Percentiles rank a stretch among this genome's conserved stretches.
These are phyloP conservation scores for Madoqua kirkii DNA, from an alignment of 2,113 vertebrate genomes.

Conservation along the genomic window DNA sequence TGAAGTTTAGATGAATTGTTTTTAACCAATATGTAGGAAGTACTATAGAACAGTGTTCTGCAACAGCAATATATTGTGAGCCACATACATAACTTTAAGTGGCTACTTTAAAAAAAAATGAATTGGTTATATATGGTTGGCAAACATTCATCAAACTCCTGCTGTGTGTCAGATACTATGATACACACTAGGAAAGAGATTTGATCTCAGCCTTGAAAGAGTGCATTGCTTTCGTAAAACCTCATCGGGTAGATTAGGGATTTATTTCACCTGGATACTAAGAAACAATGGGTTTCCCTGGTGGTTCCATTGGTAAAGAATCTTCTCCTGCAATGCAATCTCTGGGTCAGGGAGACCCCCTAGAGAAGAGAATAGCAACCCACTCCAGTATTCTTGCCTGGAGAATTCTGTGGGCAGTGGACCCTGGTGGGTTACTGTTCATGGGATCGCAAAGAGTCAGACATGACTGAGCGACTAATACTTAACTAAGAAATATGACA, in stretches of 20 bases:
- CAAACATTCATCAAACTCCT: not conserved
- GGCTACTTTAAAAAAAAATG: not conserved
- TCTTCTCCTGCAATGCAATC: not conserved
- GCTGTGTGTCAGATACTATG: not conserved
- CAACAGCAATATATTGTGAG: constrained; percentile 15
- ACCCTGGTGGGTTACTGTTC: not conserved
- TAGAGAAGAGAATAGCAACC: not conserved
- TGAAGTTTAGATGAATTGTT: not conserved
- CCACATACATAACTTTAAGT: not conserved
- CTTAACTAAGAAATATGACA: not conserved
- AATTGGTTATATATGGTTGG: not conserved
- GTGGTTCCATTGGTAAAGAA: not conserved
- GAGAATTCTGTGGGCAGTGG: not conserved
- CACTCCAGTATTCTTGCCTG: not conserved
- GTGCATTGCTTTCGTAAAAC: not conserved
- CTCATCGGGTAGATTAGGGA: not conserved
- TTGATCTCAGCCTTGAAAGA: not conserved
- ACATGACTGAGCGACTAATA: not conserved
- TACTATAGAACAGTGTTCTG: not conserved
- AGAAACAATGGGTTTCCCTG: not conserved
- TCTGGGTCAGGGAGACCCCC: not conserved
- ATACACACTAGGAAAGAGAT: not conserved
- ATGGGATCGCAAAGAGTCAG: not conserved
- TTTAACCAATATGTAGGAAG: not conserved
- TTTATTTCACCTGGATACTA: not conserved